Conservation (phyloP, 2,797 vertebrate genomes). For the Aselliscus stoliczkanus region DNA sequence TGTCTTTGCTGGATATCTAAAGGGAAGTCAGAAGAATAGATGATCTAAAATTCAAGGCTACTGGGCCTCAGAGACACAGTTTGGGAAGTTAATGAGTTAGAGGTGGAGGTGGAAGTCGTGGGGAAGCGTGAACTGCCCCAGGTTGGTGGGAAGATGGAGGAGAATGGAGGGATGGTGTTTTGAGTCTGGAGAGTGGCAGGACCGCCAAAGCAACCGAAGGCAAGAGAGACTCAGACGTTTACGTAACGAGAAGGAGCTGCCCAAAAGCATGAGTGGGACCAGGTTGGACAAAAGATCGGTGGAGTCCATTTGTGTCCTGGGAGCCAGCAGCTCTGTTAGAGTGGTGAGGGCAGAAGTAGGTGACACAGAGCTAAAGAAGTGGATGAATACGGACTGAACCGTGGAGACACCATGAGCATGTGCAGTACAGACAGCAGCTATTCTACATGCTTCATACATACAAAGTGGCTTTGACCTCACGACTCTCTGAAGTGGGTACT, state of each 20-base stretch:
- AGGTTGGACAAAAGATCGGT: not conserved
- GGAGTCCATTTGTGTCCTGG: too few species aligned
- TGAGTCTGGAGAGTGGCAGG: not conserved
- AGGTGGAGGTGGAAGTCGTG: not conserved
- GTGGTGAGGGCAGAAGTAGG: not conserved
- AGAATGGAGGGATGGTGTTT: not conserved
- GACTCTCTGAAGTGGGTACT: not conserved
- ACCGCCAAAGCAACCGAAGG: not conserved
- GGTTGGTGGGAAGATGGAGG: not conserved
- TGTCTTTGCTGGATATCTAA: not conserved
- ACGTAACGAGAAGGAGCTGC: not conserved
- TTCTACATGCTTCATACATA: not conserved
- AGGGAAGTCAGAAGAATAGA: not conserved
- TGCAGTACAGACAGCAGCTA: not conserved
- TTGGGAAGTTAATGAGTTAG: not conserved
- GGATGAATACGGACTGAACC: not conserved
- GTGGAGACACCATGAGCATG: fast-evolving
- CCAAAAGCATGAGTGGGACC: not conserved
- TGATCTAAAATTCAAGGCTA: not conserved
- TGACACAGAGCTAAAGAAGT: not conserved
- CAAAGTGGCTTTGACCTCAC: not conserved
- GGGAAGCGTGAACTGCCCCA: not conserved
- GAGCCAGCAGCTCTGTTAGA: not conserved
- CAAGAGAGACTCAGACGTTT: not conserved
- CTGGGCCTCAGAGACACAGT: not conserved